Base-by-base conservation (phyloP, 1,140 invertebrate species). In the Apocrypta bakeri region DNA sequence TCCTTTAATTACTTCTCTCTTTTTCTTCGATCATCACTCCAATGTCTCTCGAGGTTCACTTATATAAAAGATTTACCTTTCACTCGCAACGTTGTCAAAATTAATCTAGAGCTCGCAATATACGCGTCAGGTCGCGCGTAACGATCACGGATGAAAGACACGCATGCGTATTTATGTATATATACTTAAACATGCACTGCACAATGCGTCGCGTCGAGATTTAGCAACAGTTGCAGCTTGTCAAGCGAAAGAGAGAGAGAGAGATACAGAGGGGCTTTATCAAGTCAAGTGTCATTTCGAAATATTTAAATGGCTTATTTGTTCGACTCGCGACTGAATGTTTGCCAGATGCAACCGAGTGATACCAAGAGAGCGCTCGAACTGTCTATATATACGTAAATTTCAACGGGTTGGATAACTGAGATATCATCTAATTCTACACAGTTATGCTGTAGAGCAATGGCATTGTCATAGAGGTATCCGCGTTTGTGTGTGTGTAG, bases 171-270 rank as follows among this genome's bases (percentile, higher is more conserved):
- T 9, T 37, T 37, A 37, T 37, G 9, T 37, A 4, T 37, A 21
- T 37, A 71, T 71, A 80, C 77, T 77, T 27, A 29, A 9, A 79
- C 74, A 85, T 77, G 78, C 83, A 79, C 71, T 77, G 48, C 78
- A 63, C 80, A 85, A 83, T 81, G 61, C 69, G 12, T 37, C 71
- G 37, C 33, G 48, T 37, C 78, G 42, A 33, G 25, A 25, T 64
- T 71, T 48, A 66, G 56, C 64, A 29, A 66, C 64, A 12, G 31
- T 37, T 66, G 63, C 63, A 66, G 63, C 12, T 27, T 17, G 63
- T 29, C 25, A 2, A 29, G 9, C n/a, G n/a, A n/a, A n/a, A n/a
- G n/a, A n/a, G n/a, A n/a, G n/a, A n/a, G n/a, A n/a, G n/a, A n/a
- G n/a, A 63, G 61, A 42, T 9, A 8, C 11, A 56, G 48, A 56